A percentile compares a stretch with the other conserved stretches of the same genome.
Conservation (phyloP, 2,888 invertebrate genomes). For the Epinotia bilunana region DNA sequence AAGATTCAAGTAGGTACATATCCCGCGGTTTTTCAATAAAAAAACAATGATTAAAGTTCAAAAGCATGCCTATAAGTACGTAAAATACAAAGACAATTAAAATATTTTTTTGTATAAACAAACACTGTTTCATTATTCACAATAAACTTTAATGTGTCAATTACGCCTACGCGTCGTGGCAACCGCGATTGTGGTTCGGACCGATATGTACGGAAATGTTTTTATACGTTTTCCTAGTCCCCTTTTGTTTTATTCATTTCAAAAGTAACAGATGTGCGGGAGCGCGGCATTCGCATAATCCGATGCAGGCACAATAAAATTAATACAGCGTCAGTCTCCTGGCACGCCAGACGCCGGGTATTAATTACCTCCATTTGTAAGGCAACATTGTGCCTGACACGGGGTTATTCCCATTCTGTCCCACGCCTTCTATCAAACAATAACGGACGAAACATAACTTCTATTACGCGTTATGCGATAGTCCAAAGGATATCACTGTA, state of each 20-base stretch:
- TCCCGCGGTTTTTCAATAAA: conserved; percentile 18
- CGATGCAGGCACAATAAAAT: conserved; percentile 31
- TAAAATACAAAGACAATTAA: conserved; percentile 24
- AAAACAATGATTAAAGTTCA: conserved; percentile 30
- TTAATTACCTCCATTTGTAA: conserved; percentile 48
- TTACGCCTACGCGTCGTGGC: conserved; percentile 46
- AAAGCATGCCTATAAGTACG: conserved; percentile 5
- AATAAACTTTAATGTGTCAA: conserved; percentile 51
- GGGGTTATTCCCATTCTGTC: conserved; percentile 38
- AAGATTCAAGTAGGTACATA: neutral
- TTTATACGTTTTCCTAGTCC: conserved; percentile 56
- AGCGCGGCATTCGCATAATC: conserved; percentile 42
- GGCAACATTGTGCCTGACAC: conserved; percentile 41
- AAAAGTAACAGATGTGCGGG: conserved; percentile 39
- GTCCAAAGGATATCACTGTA: conserved; percentile 25
- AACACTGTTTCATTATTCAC: conserved; percentile 49
- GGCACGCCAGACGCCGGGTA: conserved; percentile 42
- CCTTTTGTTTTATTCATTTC: conserved; percentile 47
- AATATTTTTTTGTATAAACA: conserved; percentile 32
- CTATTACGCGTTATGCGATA: conserved; percentile 24
- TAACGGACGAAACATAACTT: conserved; percentile 25
- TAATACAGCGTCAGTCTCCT: conserved; percentile 38
- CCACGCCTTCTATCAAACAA: conserved; percentile 36
- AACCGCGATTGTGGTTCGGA: conserved; percentile 48
- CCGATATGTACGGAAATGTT: conserved; percentile 53